Base-by-base conservation (phyloP, 1,140 invertebrate genomes). In the Fopius arisanus region DNA sequence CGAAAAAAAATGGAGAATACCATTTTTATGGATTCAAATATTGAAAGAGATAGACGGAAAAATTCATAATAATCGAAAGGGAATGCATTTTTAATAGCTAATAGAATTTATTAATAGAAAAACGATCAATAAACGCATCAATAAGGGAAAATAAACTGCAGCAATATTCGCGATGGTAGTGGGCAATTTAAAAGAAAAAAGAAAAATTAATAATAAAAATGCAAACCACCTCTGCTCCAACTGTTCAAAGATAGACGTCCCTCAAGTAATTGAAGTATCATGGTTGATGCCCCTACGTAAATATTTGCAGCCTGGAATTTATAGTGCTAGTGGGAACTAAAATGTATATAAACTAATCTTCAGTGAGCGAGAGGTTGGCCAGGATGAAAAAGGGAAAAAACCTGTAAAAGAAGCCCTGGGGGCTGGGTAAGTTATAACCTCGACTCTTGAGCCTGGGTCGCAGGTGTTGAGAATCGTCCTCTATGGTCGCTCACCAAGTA, bases 381-480 rank as follows among this genome's bases (percentile, higher is more conserved):
- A 19, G 16, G 43, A 23, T 63, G 43, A 43, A 62, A 68, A 28
- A 40, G 12, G 69, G 37, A 68, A 16, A 33, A 67, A 21, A 69
- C 19, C 48, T 12, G 21, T 29, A 62, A 51, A 29, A n/a, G 37
- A 37, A 65, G 43, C 43, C 43, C 43, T 28, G 43, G 51, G 26
- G 62, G 54, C 21, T 59, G 23, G 54, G 19, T 59, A 72, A 72
- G 40, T 72, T 72, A 72, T 72, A 40, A 41, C 70, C 43, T 51
- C 40, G 70, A 72, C 40, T 66, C 62, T 67, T 29, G 62, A 48
- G 37, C 26, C 23, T 28, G 70, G 43, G 62, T 51, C 70, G n/a
- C 70, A 72, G 70, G 70, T 72, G 70, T 33, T n/a, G 41, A 63
- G 63, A 72, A 72, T 72, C 37, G 63, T 72, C 10, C 70, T 10